Percentiles rank a stretch among this genome's conserved stretches.
These are phyloP conservation scores for Hyperopisus bebe DNA, from an alignment of 2,113 vertebrate species.

Conservation along the genomic window DNA sequence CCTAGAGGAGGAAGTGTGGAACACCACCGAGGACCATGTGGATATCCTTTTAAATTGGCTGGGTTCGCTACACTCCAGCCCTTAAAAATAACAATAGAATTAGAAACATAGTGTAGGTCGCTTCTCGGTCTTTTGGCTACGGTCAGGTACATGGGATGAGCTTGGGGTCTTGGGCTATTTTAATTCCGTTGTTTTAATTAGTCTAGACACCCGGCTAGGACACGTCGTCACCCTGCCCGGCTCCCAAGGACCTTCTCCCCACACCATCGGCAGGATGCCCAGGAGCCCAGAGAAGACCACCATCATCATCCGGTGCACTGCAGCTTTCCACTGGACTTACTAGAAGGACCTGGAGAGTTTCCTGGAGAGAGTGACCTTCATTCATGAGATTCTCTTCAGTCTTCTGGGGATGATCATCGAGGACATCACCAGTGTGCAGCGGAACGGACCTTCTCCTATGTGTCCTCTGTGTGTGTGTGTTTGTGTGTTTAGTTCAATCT, in stretches of 20 bases:
- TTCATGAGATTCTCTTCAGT: neutral
- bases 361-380: neutral
- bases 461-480: neutral
- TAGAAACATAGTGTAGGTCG: too few relatives aligned
- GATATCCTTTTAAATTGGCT: neutral
- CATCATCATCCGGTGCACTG: too few relatives aligned
- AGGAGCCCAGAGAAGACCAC: neutral
- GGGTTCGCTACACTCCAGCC: neutral
- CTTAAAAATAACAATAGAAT: too few relatives aligned
- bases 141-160: too few relatives aligned
- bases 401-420: neutral
- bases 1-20: neutral
- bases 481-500: too few relatives aligned
- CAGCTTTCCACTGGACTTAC: neutral
- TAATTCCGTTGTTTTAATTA: too few relatives aligned
- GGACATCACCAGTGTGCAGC: neutral
- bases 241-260: neutral
- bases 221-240: neutral
- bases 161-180: too few relatives aligned
- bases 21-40: neutral
- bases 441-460: neutral
- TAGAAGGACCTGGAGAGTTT: neutral
- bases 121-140: too few relatives aligned
- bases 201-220: too few relatives aligned
- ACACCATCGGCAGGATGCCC: neutral